Evolutionary conservation across 2,888 invertebrate genomes (phyloP).

Genomic region (Volucella bombylans): DNA sequence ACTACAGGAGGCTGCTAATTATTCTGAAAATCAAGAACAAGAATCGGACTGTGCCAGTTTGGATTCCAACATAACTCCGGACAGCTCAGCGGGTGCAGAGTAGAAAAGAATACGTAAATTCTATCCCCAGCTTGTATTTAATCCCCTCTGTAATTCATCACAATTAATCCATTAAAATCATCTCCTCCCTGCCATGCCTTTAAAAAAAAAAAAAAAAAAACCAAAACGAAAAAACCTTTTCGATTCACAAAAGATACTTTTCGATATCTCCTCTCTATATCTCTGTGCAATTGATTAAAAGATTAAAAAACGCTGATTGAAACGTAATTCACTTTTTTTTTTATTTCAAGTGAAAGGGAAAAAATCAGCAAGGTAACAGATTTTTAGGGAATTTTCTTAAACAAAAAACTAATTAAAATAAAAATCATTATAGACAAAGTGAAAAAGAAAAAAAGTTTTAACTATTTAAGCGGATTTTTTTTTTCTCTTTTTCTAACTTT

Average conservation of each 20-base stretch:
- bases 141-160: slow-evolving; percentile 23
- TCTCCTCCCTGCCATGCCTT: neutral
- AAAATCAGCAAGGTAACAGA: slow-evolving; percentile 20
- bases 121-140: neutral
- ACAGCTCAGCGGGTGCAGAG: slow-evolving; percentile 84
- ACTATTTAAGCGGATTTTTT: slow-evolving; percentile 52
- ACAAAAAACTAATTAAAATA: neutral
- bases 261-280: slow-evolving; percentile 17
- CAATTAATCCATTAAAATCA: slow-evolving; percentile 18
- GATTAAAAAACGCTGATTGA: slow-evolving; percentile 29
- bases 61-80: slow-evolving; percentile 90
- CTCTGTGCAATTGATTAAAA: slow-evolving; percentile 43
- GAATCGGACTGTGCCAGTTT: slow-evolving; percentile 94
- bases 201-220: neutral
- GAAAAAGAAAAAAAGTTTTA: slow-evolving; percentile 19
- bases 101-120: slow-evolving; percentile 70
- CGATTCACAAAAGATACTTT: slow-evolving; percentile 24
- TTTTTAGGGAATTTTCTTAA: slow-evolving; percentile 42
- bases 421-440: neutral
- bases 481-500: slow-evolving; percentile 1
- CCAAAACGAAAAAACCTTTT: too few relatives aligned
- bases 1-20: slow-evolving; percentile 96
- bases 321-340: slow-evolving; percentile 16
- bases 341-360: slow-evolving; percentile 7
- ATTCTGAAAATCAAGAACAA: slow-evolving; percentile 94